A percentile compares a stretch with the other conserved stretches of the same genome.
These are phyloP conservation scores for Colaptes auratus DNA, from an alignment of 2,113 vertebrate genomes.

Conservation along the genomic window DNA sequence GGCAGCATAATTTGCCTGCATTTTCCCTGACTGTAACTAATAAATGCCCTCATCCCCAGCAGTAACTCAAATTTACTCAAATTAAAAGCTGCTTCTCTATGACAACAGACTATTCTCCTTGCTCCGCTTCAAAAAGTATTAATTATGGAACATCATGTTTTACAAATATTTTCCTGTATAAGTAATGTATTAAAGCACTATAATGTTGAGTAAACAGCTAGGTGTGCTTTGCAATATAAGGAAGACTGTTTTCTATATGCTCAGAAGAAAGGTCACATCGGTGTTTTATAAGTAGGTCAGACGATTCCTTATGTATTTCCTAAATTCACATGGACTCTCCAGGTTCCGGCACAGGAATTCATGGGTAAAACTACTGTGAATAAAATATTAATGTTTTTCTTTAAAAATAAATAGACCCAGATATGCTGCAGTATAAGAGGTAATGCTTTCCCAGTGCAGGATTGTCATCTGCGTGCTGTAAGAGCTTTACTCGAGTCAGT, in stretches of 20 bases:
- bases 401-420: slow-evolving; percentile 69
- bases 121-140: slow-evolving; percentile 45
- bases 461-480: slow-evolving; percentile 13
- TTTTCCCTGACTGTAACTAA: slow-evolving; percentile 4
- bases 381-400: slow-evolving; percentile 70
- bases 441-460: not conserved
- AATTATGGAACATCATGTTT: slow-evolving; percentile 32
- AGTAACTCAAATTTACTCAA: slow-evolving; percentile 14
- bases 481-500: not conserved
- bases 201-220: not conserved
- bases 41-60: not conserved
- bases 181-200: not conserved
- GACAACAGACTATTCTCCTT: slow-evolving; percentile 15
- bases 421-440: slow-evolving; percentile 13
- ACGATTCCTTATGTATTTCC: slow-evolving; percentile 35
- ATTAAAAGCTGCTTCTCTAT: slow-evolving; percentile 28
- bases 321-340: slow-evolving; percentile 53
- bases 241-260: not conserved
- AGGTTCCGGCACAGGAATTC: slow-evolving; percentile 24
- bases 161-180: slow-evolving; percentile 16
- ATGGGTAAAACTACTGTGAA: slow-evolving; percentile 36
- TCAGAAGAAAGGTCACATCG: slow-evolving; percentile 7
- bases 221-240: not conserved
- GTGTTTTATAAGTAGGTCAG: slow-evolving; percentile 66
- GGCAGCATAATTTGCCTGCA: not conserved